Evolutionary conservation across 2,888 invertebrate species (phyloP).

Genomic region (Villa cingulata): DNA sequence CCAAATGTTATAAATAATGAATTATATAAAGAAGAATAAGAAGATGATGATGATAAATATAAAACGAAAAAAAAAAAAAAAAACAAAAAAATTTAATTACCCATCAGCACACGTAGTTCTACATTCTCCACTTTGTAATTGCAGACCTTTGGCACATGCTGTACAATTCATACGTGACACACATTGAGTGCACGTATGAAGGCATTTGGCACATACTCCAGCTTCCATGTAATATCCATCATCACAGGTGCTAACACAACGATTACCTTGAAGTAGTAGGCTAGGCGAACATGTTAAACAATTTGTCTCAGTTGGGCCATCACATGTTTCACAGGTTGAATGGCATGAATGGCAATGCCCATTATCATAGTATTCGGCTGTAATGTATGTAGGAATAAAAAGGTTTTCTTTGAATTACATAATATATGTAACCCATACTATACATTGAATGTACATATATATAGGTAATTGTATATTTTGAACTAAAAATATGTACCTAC

Average conservation of each 20-base stretch:
- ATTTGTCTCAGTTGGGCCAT: constrained; percentile 55
- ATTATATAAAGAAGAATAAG: too few relatives aligned
- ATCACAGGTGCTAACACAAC: constrained; percentile 64
- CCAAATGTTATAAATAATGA: too few relatives aligned
- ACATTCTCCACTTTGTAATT: constrained; percentile 72
- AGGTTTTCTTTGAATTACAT: too few relatives aligned
- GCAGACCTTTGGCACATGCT: constrained; percentile 57
- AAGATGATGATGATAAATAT: too few relatives aligned
- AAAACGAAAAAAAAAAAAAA: background rate
- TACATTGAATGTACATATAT: too few relatives aligned
- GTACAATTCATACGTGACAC: constrained; percentile 69
- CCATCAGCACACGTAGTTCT: constrained; percentile 62
- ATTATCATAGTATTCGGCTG: constrained; percentile 61
- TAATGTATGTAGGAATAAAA: too few relatives aligned
- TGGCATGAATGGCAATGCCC: constrained; percentile 62
- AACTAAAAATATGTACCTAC: too few relatives aligned
- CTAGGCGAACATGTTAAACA: constrained; percentile 66
- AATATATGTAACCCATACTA: too few relatives aligned
- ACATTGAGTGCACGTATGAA: constrained; percentile 66
- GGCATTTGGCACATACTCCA: constrained; percentile 61
- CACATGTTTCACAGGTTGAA: constrained; percentile 69
- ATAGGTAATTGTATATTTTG: too few relatives aligned
- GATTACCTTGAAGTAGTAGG: constrained; percentile 53
- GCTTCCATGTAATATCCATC: constrained; percentile 60
- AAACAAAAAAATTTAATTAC: constrained; percentile 28